Base-by-base conservation (phyloP, 2,888 invertebrate species). In the Ophioninae sp. region DNA sequence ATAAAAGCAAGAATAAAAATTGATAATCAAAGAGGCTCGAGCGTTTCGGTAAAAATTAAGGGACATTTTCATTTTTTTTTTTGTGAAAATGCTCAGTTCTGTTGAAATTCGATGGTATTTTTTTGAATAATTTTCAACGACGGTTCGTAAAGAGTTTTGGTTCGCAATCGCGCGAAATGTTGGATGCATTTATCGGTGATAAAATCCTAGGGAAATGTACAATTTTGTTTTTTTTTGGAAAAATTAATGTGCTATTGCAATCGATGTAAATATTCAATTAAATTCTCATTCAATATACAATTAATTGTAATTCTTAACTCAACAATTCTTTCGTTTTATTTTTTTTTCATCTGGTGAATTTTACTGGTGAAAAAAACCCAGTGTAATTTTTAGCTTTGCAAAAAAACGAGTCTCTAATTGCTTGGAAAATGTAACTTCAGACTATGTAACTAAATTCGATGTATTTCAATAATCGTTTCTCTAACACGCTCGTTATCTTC, bases 1-100 rank as follows among this genome's bases (percentile, higher is more conserved):
- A 65, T 20, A 63, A 77, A 72, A 39, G 30, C 44, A n/a, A 51
- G 17, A 51, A 22, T 37, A 22, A 68, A 22, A 68, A 56, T 3
- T 51, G 17, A 13, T 13, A 51, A 51, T 51, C 17, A 51, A 13
- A 0, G 13, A 51, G 51, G 17, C 51, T 51, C 51, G 51, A 51
- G 51, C 13, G 13, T 51, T 51, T 51, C 51, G 51, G 51, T 51
- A 13, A 51, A 51, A 17, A 1, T 51, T 51, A 13, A 3, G 51
- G 5, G 5, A 51, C 17, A 13, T 17, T 51, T 17, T 41, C 8
- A 9, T 41, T 10, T 51, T 51, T 51, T 51, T 51, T 51, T 51
- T 17, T 13, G 17, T 13, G 51, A 6, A 0, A 17, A 51, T 51
- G 51, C 13, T 51, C 13, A 51, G 13, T 17, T 51, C 13, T 13